Percentiles rank a stretch among this genome's conserved stretches.
Conservation (phyloP, 2,113 vertebrate species). For the Rattus norvegicus region DNA sequence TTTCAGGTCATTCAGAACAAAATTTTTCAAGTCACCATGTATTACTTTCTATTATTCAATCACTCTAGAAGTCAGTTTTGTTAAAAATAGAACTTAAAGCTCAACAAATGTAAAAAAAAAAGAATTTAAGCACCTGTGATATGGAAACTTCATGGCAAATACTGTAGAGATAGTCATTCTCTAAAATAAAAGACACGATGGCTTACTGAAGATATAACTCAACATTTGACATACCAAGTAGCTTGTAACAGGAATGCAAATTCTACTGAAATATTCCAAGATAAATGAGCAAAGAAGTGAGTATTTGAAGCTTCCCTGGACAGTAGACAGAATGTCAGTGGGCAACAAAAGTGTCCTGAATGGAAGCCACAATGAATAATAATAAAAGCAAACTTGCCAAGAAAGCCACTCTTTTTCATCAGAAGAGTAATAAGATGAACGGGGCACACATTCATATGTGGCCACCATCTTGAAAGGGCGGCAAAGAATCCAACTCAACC, state of each 20-base stretch:
- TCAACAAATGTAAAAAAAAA: background rate
- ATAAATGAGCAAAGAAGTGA: background rate
- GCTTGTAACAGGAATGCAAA: background rate
- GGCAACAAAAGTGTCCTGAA: background rate
- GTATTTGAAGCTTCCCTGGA: background rate
- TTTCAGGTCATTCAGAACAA: background rate
- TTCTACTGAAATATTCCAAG: background rate
- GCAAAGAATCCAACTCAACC: background rate
- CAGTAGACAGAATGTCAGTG: background rate
- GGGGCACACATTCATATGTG: background rate
- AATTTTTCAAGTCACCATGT: background rate
- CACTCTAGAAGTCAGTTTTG: background rate
- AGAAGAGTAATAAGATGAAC: background rate
- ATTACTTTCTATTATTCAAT: background rate
- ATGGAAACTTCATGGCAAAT: background rate
- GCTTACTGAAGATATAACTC: background rate
- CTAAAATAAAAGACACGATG: background rate
- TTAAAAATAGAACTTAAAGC: background rate
- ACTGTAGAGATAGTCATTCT: background rate
- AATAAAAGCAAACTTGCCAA: background rate
- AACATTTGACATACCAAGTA: background rate
- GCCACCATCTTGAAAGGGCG: background rate
- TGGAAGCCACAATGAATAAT: background rate
- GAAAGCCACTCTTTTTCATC: background rate
- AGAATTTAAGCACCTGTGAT: background rate